These are phyloP conservation scores for Chanos chanos DNA, from an alignment of 2,797 vertebrate species.

Conservation along the genomic window DNA sequence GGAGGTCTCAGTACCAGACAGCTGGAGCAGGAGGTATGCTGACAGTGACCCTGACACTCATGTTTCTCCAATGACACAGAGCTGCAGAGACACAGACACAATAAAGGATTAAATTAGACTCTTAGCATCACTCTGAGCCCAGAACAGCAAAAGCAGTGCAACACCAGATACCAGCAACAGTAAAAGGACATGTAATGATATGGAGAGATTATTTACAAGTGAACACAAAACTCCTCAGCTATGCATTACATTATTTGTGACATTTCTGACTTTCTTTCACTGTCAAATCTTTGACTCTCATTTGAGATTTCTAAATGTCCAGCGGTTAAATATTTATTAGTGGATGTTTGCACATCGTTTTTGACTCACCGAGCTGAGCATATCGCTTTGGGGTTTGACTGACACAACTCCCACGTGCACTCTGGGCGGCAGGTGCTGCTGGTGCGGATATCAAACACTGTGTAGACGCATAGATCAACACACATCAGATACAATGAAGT, in stretches of 20 bases:
- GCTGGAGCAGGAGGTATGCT: conserved; percentile 70
- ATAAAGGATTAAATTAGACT: too few species aligned
- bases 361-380: conserved; percentile 65
- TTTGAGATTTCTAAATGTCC: too few species aligned
- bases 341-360: background rate
- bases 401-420: conserved; percentile 67
- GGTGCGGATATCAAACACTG: conserved; percentile 58
- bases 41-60: conserved; percentile 63
- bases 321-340: background rate
- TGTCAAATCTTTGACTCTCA: too few species aligned
- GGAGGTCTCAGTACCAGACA: conserved; percentile 61
- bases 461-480: conserved; percentile 16
- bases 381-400: conserved; percentile 55
- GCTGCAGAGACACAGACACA: conserved; percentile 37
- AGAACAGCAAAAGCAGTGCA: too few species aligned
- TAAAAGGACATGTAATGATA: too few species aligned
- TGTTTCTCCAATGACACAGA: conserved; percentile 54
- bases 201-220: too few species aligned
- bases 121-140: too few species aligned
- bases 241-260: too few species aligned
- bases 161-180: too few species aligned
- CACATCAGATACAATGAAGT: too few species aligned
- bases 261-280: too few species aligned
- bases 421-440: conserved; percentile 60
- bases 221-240: too few species aligned